Conservation (phyloP, 2,888 invertebrate genomes). For the Syrphus vitripennis region DNA sequence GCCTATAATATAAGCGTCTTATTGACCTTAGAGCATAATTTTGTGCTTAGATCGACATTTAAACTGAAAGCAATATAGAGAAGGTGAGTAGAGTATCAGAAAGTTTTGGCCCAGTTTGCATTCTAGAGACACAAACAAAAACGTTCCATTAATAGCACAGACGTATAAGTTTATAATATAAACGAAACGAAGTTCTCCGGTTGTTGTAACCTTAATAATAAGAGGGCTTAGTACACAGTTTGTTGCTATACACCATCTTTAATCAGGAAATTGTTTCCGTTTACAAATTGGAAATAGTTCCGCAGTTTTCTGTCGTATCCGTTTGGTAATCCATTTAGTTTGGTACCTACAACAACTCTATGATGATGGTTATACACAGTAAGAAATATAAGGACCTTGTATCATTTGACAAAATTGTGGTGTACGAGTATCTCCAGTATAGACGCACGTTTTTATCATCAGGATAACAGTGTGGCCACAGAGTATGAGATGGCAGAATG, state of each 20-base stretch:
- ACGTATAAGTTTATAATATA: not conserved
- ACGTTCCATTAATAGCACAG: not conserved
- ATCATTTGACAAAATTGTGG: constrained; percentile 41
- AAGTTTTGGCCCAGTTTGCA: not conserved
- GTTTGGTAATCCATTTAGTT: constrained; percentile 70
- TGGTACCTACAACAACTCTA: not conserved
- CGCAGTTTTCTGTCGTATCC: constrained; percentile 70
- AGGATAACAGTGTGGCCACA: constrained; percentile 52
- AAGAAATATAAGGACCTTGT: constrained; percentile 1
- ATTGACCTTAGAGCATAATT: constrained; percentile 46
- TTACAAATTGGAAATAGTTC: constrained; percentile 78
- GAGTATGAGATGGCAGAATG: constrained; percentile 17
- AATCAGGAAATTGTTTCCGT: constrained; percentile 79
- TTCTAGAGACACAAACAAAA: not conserved
- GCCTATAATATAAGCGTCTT: constrained; percentile 46
- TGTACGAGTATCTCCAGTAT: not conserved
- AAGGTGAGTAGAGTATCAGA: not conserved
- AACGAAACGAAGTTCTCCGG: constrained; percentile 23
- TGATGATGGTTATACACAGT: too few relatives aligned
- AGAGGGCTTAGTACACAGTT: constrained; percentile 64
- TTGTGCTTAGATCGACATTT: constrained; percentile 33
- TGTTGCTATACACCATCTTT: constrained; percentile 73
- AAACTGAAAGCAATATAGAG: not conserved
- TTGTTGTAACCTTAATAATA: constrained; percentile 70
- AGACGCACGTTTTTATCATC: constrained; percentile 24